Base-by-base conservation (phyloP, 2,888 invertebrate species). In the Tortricodes alternella region DNA sequence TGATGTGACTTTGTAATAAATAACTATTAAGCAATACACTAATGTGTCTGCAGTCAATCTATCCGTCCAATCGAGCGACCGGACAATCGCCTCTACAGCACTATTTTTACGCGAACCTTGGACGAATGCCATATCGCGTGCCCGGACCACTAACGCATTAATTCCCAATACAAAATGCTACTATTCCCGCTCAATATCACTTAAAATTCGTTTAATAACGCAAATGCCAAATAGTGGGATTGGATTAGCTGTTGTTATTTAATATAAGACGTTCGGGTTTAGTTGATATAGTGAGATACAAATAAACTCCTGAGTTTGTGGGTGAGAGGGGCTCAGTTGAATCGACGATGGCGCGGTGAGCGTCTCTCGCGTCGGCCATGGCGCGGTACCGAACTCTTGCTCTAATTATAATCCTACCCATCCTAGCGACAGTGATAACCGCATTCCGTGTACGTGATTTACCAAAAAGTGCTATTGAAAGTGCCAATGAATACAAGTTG, bases 131-230 rank as follows among this genome's bases (percentile, higher is more conserved):
- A 89, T 79, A 75, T 74, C 73, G 68, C 91, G 92, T 72, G 93
- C 93, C 60, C 53, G 86, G 91, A 81, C 87, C 94, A 78, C 93
- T 94, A 76, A 93, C 92, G 66, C 92, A 93, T 76, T 94, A 94
- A 85, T 92, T 92, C 71, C 89, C 92, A 74, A 92, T 70, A 73
- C 74, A 77, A 81, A 78, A 78, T 82, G 78, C 76, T 76, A 80
- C 79, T 77, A 80, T 80, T 79, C 74, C 75, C 65, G 72, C 74
- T 70, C 77, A 85, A 79, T 74, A 70, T 62, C 68, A 67, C 66
- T 59, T 61, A 67, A 62, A 67, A 66, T 71, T 70, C 68, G 66
- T 69, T 70, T 71, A 70, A 70, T 70, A 67, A 66, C 71, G 70
- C 73, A 74, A 72, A 69, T 71, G 70, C 73, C 57, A 58, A 60